phyloP scores from a whole-genome alignment of 1,140 invertebrate genomes.

The Nasonia vitripennis region DNA sequence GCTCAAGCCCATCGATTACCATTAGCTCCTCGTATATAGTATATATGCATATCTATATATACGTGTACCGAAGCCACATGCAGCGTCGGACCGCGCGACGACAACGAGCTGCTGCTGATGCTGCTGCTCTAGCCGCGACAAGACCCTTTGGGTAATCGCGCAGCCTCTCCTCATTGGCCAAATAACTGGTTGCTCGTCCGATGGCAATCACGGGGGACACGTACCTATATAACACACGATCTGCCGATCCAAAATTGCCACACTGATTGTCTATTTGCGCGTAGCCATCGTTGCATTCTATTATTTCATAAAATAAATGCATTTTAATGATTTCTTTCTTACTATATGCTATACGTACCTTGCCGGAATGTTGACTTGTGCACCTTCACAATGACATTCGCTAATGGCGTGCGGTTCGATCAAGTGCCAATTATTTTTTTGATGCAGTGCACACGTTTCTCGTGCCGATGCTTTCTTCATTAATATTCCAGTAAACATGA shows the following conservation, averaged over 20 bases:
- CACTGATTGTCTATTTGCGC: background rate
- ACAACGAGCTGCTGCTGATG: background rate
- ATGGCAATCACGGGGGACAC: conserved; percentile 2
- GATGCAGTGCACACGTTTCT: too few relatives aligned
- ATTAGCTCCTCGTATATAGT: conserved; percentile 57
- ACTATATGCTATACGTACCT: too few relatives aligned
- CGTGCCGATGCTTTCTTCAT: too few relatives aligned
- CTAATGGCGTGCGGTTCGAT: too few relatives aligned
- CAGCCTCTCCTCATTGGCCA: conserved; percentile 54
- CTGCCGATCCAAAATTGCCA: background rate
- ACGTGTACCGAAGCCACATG: background rate
- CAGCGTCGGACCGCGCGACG: background rate
- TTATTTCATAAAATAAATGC: too few relatives aligned
- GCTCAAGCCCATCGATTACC: conserved; percentile 64
- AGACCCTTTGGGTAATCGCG: conserved; percentile 20
- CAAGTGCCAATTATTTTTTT: too few relatives aligned
- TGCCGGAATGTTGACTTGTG: too few relatives aligned
- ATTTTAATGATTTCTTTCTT: too few relatives aligned
- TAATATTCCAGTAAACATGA: too few relatives aligned
- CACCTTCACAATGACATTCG: too few relatives aligned
- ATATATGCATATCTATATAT: background rate
- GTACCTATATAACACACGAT: background rate
- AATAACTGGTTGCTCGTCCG: conserved; percentile 42
- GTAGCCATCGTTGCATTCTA: too few relatives aligned
- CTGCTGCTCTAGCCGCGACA: background rate